Evolutionary conservation across 2,888 invertebrate species (phyloP), one percentile per base, ranked within the genome.

Genomic region (Spilosoma lubricipeda): DNA sequence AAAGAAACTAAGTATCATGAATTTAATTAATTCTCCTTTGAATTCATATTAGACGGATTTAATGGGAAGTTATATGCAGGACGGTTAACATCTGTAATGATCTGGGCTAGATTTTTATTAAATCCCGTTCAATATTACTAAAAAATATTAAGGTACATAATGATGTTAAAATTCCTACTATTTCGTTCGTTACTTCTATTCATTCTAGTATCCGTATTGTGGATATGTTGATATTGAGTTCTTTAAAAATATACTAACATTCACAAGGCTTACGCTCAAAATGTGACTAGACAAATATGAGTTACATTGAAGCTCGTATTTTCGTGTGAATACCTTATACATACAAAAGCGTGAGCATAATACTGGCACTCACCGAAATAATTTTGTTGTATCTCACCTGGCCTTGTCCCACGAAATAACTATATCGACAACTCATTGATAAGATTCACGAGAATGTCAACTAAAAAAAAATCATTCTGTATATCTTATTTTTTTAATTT

Each of bases 361-460:
- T 63, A 27, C 63, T 63, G 27, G 18, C 30, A 63, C 27, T 59
- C 59, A 30, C 13, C 1, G 59, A 13, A 59, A 63, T 18, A 63
- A 30, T 63, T 63, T 30, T 18, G 63, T 7, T 63, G 63, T 63
- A 63, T 30, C 63, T 30, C 70, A 42, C 67, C 70, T 70, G 39
- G 56, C 30, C 64, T 72, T 71, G 59, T 74, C 30, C 63, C 63
- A 63, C 63, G 18, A 30, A 63, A 63, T 30, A 7, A 18, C 4
- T 63, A 30, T 63, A 30, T 63, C 63, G 30, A 30, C 63, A 63
- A 63, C 30, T 63, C 63, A 8, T 63, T 18, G 5, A 15, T 59
- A 59, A 27, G 15, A 59, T 59, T 59, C 27, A 59, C 18, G 30
- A 18, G 63, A 18, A 30, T 63, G 5, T 18, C 30, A 63, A 63